phyloP scores from a whole-genome alignment of 2,113 vertebrate species.

The Cichladusa arquata region DNA sequence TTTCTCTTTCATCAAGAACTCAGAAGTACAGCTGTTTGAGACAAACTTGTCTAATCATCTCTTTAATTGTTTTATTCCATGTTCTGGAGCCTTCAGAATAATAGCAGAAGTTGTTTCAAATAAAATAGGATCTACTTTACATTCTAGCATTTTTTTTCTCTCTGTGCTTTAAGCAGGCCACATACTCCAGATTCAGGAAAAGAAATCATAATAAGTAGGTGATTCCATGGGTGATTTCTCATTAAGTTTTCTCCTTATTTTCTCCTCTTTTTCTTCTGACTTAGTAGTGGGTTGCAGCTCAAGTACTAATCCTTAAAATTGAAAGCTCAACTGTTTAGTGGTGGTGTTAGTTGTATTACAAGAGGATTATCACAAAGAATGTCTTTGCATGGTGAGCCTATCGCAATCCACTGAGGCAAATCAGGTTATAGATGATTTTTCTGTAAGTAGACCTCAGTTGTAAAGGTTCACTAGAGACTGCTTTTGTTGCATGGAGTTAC shows the following conservation, averaged over 20 bases:
- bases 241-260: neutral
- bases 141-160: neutral
- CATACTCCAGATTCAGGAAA: neutral
- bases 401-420: neutral
- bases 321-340: neutral
- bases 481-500: neutral
- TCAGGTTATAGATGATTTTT: neutral
- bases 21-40: neutral
- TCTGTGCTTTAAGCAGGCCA: neutral
- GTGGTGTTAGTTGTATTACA: neutral
- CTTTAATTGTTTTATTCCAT: neutral
- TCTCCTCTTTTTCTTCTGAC: neutral
- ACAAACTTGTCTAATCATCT: neutral
- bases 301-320: neutral
- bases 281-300: neutral
- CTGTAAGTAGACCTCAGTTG: neutral
- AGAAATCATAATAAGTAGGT: neutral
- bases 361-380: neutral
- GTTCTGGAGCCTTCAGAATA: neutral
- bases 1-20: neutral
- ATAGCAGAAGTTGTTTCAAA: neutral
- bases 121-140: neutral
- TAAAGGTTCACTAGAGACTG: neutral
- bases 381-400: neutral
- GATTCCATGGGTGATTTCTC: neutral